phyloP scores from a whole-genome alignment of 1,140 invertebrate genomes.

The Rhopalosiphum maidis region DNA sequence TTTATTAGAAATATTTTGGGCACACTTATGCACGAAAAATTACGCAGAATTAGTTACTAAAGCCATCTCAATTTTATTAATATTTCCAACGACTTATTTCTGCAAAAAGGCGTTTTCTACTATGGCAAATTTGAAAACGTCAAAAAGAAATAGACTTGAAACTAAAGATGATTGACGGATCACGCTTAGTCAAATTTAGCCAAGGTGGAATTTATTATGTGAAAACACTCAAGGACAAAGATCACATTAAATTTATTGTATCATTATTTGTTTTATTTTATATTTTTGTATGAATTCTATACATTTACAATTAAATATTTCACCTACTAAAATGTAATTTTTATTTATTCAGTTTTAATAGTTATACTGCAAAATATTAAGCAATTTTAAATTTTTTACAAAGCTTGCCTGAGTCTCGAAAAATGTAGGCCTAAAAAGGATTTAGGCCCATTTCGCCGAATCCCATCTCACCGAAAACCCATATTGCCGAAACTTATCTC shows the following conservation, averaged over 20 bases:
- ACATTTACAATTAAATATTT: too few species aligned
- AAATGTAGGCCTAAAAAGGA: too few species aligned
- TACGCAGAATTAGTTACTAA: slow-evolving; percentile 55
- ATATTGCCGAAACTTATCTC: too few species aligned
- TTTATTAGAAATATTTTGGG: slow-evolving; percentile 13
- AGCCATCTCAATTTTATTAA: slow-evolving; percentile 53
- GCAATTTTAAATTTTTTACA: too few species aligned
- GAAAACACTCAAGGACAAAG: slow-evolving; percentile 10
- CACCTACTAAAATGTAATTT: too few species aligned
- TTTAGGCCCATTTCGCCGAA: too few species aligned
- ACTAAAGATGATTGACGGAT: slow-evolving; percentile 35
- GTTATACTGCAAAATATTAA: too few species aligned
- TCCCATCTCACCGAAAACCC: too few species aligned
- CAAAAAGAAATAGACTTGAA: neutral
- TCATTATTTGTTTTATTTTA: neutral
- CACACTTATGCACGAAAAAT: neutral
- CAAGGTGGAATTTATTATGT: neutral
- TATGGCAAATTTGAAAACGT: slow-evolving; percentile 13
- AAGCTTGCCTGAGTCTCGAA: too few species aligned
- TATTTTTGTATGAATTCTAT: too few species aligned
- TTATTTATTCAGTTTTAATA: too few species aligned
- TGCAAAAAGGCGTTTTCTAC: slow-evolving; percentile 58
- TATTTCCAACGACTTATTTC: slow-evolving; percentile 58
- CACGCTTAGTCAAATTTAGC: slow-evolving; percentile 2
- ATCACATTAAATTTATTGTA: slow-evolving; percentile 11